Evolutionary conservation across 1,140 invertebrate genomes (phyloP).

Genomic region (Trissolcus basalis): DNA sequence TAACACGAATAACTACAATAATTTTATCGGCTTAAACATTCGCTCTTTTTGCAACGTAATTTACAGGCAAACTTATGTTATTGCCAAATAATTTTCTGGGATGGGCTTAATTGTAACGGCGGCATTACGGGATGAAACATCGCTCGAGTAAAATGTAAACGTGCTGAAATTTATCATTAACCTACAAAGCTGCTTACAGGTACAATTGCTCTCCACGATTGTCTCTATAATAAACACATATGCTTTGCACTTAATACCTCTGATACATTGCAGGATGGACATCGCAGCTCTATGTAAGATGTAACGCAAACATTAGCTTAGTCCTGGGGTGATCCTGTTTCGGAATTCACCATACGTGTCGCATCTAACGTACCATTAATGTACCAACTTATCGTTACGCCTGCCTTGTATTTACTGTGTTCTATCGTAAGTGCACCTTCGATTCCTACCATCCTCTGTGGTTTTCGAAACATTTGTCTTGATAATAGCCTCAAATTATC

Average conservation of each 20-base stretch:
- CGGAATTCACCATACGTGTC: conserved; percentile 69
- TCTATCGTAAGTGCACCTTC: conserved; percentile 51
- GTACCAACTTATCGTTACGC: conserved; percentile 68
- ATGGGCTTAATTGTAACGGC: too few species aligned
- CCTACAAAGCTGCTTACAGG: conserved; percentile 27
- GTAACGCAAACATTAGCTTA: conserved; percentile 60
- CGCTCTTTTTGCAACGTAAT: too few species aligned
- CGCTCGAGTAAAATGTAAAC: conserved; percentile 5
- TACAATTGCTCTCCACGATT: conserved; percentile 13
- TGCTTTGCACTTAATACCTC: conserved; percentile 46
- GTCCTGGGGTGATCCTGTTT: conserved; percentile 61
- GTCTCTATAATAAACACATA: conserved; percentile 32
- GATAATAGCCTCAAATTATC: conserved; percentile 17
- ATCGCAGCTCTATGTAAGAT: conserved; percentile 61
- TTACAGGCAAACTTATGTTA: too few species aligned
- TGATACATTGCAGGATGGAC: conserved; percentile 46
- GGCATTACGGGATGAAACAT: conserved; percentile 1
- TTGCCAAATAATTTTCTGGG: too few species aligned
- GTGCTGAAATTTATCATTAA: conserved; percentile 14
- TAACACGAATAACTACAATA: too few species aligned
- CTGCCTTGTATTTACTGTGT: conserved; percentile 53
- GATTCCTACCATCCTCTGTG: conserved; percentile 8
- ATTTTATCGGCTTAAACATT: too few species aligned
- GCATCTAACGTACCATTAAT: conserved; percentile 73
- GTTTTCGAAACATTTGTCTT: conserved; percentile 13